phyloP scores from a whole-genome alignment of 2,888 invertebrate species.

The Caenorhabditis panamensis region DNA sequence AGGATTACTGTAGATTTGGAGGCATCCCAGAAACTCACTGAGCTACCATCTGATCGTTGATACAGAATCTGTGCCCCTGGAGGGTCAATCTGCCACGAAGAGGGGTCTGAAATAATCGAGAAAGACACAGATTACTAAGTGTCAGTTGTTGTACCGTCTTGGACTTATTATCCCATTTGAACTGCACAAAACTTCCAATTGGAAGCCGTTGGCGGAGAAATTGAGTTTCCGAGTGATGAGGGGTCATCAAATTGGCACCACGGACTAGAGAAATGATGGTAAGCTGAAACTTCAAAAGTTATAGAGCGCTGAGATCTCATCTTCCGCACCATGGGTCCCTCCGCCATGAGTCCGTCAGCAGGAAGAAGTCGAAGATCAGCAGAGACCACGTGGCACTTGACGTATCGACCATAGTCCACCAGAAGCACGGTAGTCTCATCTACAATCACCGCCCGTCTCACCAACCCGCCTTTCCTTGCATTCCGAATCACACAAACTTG shows the following conservation, averaged over 20 bases:
- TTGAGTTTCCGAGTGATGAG: slow-evolving; percentile 55
- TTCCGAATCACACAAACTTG: slow-evolving; percentile 34
- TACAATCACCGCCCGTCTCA: slow-evolving; percentile 15
- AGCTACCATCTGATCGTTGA: slow-evolving; percentile 35
- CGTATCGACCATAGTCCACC: slow-evolving; percentile 41
- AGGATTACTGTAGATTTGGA: not conserved
- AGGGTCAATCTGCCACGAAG: slow-evolving; percentile 22
- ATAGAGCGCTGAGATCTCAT: too few species aligned
- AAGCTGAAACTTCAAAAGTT: slow-evolving; percentile 6
- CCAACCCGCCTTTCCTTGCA: not conserved
- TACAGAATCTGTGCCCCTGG: not conserved
- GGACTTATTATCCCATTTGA: slow-evolving; percentile 57
- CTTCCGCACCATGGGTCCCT: slow-evolving; percentile 46
- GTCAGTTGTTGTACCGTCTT: slow-evolving; percentile 20
- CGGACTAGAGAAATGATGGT: slow-evolving; percentile 30
- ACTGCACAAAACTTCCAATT: slow-evolving; percentile 21
- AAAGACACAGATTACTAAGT: not conserved
- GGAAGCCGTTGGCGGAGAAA: slow-evolving; percentile 34
- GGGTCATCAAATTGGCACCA: not conserved
- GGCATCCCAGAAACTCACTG: slow-evolving; percentile 19
- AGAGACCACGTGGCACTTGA: slow-evolving; percentile 3
- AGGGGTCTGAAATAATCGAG: slow-evolving; percentile 22
- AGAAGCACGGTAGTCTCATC: slow-evolving; percentile 31
- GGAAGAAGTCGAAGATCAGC: slow-evolving; percentile 33
- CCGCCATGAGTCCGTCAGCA: not conserved